Conservation (phyloP, 2,888 invertebrate genomes). For the Pemphredon lugubris region DNA sequence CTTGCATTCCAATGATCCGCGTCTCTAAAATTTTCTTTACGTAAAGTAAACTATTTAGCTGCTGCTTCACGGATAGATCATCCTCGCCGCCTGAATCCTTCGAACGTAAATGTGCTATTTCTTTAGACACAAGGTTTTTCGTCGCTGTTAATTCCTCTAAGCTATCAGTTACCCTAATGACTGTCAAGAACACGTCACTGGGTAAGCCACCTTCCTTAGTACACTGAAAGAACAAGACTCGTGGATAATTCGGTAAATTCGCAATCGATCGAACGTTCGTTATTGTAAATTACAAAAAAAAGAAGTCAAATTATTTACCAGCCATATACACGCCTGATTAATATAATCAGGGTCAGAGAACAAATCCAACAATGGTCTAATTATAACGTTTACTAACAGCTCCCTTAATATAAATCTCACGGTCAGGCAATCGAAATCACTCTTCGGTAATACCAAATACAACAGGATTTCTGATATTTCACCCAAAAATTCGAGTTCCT, state of each 20-base stretch:
- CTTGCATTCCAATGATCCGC: slow-evolving; percentile 82
- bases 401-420: slow-evolving; percentile 90
- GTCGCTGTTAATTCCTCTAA: slow-evolving; percentile 92
- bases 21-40: slow-evolving; percentile 90
- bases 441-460: slow-evolving; percentile 91
- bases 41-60: slow-evolving; percentile 91
- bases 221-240: slow-evolving; percentile 90
- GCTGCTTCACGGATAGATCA: slow-evolving; percentile 91
- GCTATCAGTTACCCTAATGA: slow-evolving; percentile 89
- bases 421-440: slow-evolving; percentile 92
- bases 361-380: slow-evolving; percentile 87
- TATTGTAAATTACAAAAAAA: too few species aligned
- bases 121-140: slow-evolving; percentile 89
- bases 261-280: too few species aligned
- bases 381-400: slow-evolving; percentile 87
- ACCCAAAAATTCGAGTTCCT: slow-evolving; percentile 89
- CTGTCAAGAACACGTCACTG: slow-evolving; percentile 92
- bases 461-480: slow-evolving; percentile 92
- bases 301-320: too few species aligned
- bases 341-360: slow-evolving; percentile 95
- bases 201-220: slow-evolving; percentile 88
- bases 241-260: too few species aligned
- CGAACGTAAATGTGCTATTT: slow-evolving; percentile 91
- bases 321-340: slow-evolving; percentile 93
- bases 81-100: slow-evolving; percentile 93